Conservation (phyloP, 2,113 vertebrate species). For the Riparia riparia region DNA sequence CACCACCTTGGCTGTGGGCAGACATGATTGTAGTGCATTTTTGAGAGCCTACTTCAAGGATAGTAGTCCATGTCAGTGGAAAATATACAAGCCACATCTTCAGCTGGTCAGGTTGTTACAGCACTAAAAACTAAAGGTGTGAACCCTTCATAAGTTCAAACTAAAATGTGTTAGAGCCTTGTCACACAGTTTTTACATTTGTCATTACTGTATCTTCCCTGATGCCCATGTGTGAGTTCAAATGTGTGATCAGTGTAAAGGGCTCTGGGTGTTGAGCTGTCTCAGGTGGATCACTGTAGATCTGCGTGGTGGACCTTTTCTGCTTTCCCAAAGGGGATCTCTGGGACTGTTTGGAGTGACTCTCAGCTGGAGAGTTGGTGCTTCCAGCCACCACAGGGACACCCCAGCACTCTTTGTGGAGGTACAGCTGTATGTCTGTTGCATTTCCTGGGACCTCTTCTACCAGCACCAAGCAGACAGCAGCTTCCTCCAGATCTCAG, state of each 20-base stretch:
- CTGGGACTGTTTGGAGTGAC: neutral
- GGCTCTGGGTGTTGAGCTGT: neutral
- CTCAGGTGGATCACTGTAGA: neutral
- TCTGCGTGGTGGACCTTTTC: neutral
- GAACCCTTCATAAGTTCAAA: neutral
- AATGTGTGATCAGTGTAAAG: neutral
- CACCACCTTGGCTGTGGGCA: neutral
- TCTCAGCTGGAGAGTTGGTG: neutral
- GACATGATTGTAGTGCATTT: neutral
- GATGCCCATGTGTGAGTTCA: neutral
- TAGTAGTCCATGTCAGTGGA: neutral
- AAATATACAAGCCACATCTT: neutral
- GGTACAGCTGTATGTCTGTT: neutral
- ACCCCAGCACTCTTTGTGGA: neutral
- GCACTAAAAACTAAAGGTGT: neutral
- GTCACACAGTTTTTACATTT: neutral
- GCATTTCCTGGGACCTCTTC: neutral
- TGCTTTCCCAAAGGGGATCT: neutral
- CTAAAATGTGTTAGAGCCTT: neutral
- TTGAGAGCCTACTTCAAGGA: neutral
- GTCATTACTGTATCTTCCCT: neutral
- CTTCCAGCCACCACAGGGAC: neutral
- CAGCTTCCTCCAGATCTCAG: neutral
- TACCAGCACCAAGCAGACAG: neutral
- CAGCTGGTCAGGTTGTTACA: neutral